Base-by-base conservation (phyloP, 2,888 invertebrate genomes). In the Meliscaeva auricollis region DNA sequence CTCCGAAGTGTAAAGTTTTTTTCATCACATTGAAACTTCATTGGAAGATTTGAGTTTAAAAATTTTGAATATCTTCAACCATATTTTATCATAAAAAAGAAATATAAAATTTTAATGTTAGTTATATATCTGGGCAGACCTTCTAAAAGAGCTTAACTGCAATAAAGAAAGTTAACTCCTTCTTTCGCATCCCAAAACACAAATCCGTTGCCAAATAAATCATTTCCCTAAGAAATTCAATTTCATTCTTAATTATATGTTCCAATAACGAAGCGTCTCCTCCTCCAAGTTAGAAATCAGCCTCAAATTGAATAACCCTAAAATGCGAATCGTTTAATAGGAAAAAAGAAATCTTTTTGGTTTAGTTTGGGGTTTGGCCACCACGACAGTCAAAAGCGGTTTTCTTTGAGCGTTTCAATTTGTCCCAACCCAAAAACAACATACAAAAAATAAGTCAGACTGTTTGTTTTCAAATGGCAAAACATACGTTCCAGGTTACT, bases 181-280 rank as follows among this genome's bases (percentile, higher is more conserved):
- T 72, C 22, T 17, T 3, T 4, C n/a, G 4, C 35, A 13, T 62
- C 44, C 11, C 13, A 58, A 11, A 30, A 3, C 26, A 8, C 7
- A 15, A 8, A 30, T 3, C 13, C 60, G 13, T 3, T 15, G 8
- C 30, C 41, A 38, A 50, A 73, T 50, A 52, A 72, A 72, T 81
- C 73, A 73, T 60, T 38, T 56, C 73, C 32, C 60, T n/a, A 35
- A 35, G 44, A 70, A 77, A 81, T 64, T 85, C 69, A 85, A 85
- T 85, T 85, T 81, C 30, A 32, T 56, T 77, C 73, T 85, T 85
- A 85, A 85, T 81, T 85, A 73, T 32, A 85, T 9, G 68, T 64
- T 85, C 68, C 73, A 64, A 56, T 44, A 48, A 35, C 20, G 62
- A 32, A 46, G 32, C 60, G 48, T 38, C 22, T 35, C 68, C 68